Evolutionary conservation across 2,888 invertebrate species (phyloP), one percentile per base, ranked within the genome.

Genomic region (Gortyna flavago): DNA sequence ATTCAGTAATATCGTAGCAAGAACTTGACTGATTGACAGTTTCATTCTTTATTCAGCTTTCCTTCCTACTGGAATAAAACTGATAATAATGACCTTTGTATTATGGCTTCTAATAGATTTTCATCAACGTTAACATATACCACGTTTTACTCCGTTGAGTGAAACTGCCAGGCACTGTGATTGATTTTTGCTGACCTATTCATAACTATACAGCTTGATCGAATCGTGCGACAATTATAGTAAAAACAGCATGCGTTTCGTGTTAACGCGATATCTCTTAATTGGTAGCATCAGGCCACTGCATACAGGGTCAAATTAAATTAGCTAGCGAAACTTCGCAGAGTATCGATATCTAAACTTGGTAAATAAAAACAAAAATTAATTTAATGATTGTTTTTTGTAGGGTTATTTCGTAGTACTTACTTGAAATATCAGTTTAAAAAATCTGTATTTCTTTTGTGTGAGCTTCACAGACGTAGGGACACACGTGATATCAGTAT

Each of bases 171-270:
- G 38, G 18, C 4, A 18, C 16, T 25, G 44, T 67, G 54, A 75
- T 79, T 79, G 66, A 72, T 70, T 75, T 77, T 59, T n/a, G 51
- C 65, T 72, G n/a, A 72, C 67, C 48, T 64, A 51, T 75, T 72
- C 51, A n/a, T 65, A 61, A 73, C 57, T 67, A 64, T 67, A 64
- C 38, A 32, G 44, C 67, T 64, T 70, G 32, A 65, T 76, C n/a
- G 44, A 72, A 75, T 75, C 81, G 75, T 80, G 81, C 68, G 68
- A 64, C 57, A 72, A 81, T 84, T 72, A 84, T 66, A 72, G 61
- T 77, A 75, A 75, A 72, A 82, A 65, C 44, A 54, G 67, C 75
- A 72, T 76, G 66, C 59, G 66, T 77, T 79, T 77, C 77, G 54
- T 78, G 65, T 75, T 68, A 57, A 64, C 44, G 21, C 67, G 75